These are phyloP conservation scores for Stichopus chloronotus DNA, from an alignment of 35 echinoderm and acorn worm genomes.

Conservation along the genomic window DNA sequence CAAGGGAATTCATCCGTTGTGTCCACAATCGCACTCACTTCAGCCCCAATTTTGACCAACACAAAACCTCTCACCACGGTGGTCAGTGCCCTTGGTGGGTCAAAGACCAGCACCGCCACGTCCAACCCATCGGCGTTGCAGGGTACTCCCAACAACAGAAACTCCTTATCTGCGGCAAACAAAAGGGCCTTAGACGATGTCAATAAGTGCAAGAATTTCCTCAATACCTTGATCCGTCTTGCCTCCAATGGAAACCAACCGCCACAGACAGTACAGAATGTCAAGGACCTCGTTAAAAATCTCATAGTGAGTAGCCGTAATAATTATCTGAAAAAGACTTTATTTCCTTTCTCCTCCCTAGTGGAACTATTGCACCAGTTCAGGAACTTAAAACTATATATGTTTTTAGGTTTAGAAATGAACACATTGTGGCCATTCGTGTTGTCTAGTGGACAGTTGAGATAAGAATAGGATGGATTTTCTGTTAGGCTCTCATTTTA, in stretches of 20 bases:
- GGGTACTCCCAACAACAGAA: background rate
- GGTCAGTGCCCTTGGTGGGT: constrained; percentile 27
- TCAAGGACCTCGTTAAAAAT: constrained; percentile 94
- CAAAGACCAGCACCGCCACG: constrained; percentile 44
- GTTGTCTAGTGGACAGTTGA: too few relatives aligned
- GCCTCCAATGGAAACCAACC: constrained; percentile 97
- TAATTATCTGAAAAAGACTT: background rate
- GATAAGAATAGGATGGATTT: too few relatives aligned
- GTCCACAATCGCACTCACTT: constrained; percentile 51
- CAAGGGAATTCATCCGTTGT: constrained; percentile 22
- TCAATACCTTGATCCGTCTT: constrained; percentile 95
- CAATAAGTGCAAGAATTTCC: constrained; percentile 97
- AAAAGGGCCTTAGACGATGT: constrained; percentile 89
- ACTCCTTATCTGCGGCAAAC: background rate
- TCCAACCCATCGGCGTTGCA: background rate
- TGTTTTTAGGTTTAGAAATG: too few relatives aligned
- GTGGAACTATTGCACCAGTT: background rate
- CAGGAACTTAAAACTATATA: background rate
- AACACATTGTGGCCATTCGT: too few relatives aligned
- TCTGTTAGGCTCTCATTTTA: too few relatives aligned
- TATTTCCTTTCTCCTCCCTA: background rate
- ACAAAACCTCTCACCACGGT: constrained; percentile 42
- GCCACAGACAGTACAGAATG: constrained; percentile 86
- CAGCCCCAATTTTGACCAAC: constrained; percentile 51
- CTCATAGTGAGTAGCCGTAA: constrained; percentile 84